Base-by-base conservation (phyloP, 2,113 vertebrate species). In the Periophthalmus modestus region DNA sequence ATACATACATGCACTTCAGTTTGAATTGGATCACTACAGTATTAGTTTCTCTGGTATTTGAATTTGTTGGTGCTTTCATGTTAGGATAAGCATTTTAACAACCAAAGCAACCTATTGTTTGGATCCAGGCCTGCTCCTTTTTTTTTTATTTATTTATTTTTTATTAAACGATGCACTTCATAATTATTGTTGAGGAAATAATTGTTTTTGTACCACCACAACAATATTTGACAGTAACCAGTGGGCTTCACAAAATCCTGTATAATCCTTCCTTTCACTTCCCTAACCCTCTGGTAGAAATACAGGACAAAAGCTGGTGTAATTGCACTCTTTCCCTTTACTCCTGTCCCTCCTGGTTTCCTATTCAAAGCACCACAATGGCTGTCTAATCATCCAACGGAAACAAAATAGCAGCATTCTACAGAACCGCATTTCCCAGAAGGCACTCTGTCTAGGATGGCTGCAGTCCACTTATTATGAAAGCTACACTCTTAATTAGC, bases 341-440 rank as follows among this genome's bases (percentile, higher is more conserved):
- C 83, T 85, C 85, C 77, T 78, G 86, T 87, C 88, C 88, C 81
- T 77, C 85, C 81, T 82, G 74, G 83, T 85, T 85, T 83, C 77
- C 83, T 28, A 85, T 89, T 87, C 79, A 90, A 57, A 81, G 79
- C 71, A 54, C 75, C 79, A 89, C 87, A 88, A 83, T 84, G 72
- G 72, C 66, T 39, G 74, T 86, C 86, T 90, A 89, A 92, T 88
- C 82, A 85, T 88, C 68, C 85, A 86, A 87, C 77, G 57, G 78
- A 57, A 70, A 62, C 75, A 78, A 77, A 88, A 82, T 83, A 77
- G 83, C 82, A 81, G 78, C 83, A 43, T 58, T 75, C 77, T 61
- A 72, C 83, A 86, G 72, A 11, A 34, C 68, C 47, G 59, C 68
- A 61, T 77, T 63, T 66, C 87, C 80, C 77, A 67, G 57, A 36